Evolutionary conservation across 2,888 invertebrate species (phyloP), one percentile per base, ranked within the genome.

Genomic region (Conops quadrifasciatus): DNA sequence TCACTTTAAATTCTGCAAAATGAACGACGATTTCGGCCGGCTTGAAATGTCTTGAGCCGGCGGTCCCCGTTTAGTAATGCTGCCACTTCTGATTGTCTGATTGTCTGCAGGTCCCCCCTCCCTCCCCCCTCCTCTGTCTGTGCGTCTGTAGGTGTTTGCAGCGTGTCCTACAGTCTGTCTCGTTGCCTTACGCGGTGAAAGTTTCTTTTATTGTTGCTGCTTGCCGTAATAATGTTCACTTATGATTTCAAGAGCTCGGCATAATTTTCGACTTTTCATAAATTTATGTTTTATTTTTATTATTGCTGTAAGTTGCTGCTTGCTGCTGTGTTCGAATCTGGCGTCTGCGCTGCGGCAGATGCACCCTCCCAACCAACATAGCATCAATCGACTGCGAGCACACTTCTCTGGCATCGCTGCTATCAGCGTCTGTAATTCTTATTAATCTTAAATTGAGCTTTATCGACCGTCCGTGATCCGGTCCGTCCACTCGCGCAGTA

Each of bases 151-250:
- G 9, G 58, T 36, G 36, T 36, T 4, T 36, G 36, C 9, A 9
- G 49, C 49, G n/a, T 15, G 26, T 67, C 64, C 30, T 43, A 45
- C 45, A 2, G 26, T 28, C 28, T 30, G 49, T 51, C 28, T 58
- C 26, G 2, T 16, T 49, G 51, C 30, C 16, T 30, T 60, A 43
- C 47, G 11, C 36, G 68, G 68, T 68, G 68, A 68, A 68, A 68
- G 68, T 68, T 68, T 68, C 62, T 60, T 68, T 68, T 62, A 68
- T 68, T 68, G 62, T 68, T 68, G 68, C 51, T 51, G 60, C 68
- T 60, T 68, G 60, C 60, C 62, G 51, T 67, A n/a, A 11, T 68
- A 60, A 68, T 68, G 68, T 68, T 68, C 62, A 51, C 62, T 62
- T 62, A 68, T 68, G 68, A 68, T 68, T 62, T 58, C 56, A 62